Evolutionary conservation across 2,113 vertebrate genomes (phyloP).

Genomic region (Hippocampus mohnikei): DNA sequence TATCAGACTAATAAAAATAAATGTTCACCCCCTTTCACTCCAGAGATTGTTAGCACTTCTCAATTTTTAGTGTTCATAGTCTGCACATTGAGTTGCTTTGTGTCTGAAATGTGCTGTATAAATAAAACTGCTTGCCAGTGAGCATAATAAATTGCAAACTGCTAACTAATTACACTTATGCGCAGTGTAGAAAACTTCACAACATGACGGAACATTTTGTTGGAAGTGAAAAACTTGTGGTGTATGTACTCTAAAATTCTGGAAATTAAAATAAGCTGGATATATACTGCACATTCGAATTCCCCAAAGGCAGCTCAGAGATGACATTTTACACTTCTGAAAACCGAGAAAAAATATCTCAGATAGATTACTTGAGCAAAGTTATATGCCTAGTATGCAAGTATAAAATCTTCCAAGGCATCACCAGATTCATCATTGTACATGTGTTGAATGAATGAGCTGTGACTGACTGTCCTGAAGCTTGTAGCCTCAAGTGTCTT

Average conservation of each 20-base stretch:
- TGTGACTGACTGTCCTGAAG: conserved; percentile 29
- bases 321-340: background rate
- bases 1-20: too few species aligned
- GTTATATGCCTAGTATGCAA: background rate
- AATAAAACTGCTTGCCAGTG: background rate
- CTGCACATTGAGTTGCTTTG: background rate
- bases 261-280: background rate
- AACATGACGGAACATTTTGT: background rate
- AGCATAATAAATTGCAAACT: conserved; percentile 8
- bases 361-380: background rate
- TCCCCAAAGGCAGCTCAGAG: background rate
- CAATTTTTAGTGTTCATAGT: background rate
- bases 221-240: background rate
- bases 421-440: conserved; percentile 15
- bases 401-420: background rate
- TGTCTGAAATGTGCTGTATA: too few species aligned
- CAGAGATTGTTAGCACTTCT: background rate
- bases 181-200: background rate
- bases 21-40: background rate
- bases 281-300: background rate
- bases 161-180: background rate
- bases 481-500: conserved; percentile 35
- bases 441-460: conserved; percentile 14
- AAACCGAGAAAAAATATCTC: background rate
- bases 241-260: background rate